Conservation (phyloP, 2,797 vertebrate genomes). For the Eurystomus glaucurus region DNA sequence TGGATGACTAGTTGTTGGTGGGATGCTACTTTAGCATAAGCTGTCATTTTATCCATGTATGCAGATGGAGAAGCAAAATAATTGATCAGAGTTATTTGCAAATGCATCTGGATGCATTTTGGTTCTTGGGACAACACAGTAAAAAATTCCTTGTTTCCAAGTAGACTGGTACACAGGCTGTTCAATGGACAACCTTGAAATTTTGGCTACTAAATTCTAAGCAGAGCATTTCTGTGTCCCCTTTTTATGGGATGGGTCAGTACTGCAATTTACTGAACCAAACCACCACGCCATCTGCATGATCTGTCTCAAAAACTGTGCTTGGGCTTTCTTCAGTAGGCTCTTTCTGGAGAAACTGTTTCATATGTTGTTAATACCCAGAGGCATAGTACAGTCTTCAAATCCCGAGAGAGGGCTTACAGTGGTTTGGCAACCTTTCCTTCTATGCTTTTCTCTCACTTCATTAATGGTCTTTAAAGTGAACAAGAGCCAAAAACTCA, state of each 20-base stretch:
- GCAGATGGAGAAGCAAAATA: conserved; percentile 48
- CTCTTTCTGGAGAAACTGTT: background rate
- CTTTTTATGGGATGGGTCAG: background rate
- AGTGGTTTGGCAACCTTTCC: background rate
- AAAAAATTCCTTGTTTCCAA: background rate
- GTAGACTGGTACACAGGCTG: background rate
- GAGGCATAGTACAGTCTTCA: background rate
- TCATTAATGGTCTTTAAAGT: background rate
- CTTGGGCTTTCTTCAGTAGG: background rate
- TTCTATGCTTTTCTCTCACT: background rate
- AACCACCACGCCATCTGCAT: rapidly evolving
- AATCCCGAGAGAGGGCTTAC: background rate
- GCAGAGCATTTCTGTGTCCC: rapidly evolving
- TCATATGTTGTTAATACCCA: background rate
- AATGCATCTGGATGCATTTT: conserved; percentile 11
- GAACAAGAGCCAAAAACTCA: background rate
- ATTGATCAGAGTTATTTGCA: conserved; percentile 49
- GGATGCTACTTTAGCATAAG: conserved; percentile 44
- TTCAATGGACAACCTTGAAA: background rate
- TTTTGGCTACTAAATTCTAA: background rate
- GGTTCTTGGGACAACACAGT: background rate
- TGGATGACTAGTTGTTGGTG: conserved; percentile 56
- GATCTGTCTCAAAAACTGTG: background rate
- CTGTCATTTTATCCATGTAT: conserved; percentile 60
- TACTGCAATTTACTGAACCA: background rate